These are phyloP conservation scores for Sminthurinus aureus DNA, from an alignment of 2,888 invertebrate genomes.

Conservation along the genomic window DNA sequence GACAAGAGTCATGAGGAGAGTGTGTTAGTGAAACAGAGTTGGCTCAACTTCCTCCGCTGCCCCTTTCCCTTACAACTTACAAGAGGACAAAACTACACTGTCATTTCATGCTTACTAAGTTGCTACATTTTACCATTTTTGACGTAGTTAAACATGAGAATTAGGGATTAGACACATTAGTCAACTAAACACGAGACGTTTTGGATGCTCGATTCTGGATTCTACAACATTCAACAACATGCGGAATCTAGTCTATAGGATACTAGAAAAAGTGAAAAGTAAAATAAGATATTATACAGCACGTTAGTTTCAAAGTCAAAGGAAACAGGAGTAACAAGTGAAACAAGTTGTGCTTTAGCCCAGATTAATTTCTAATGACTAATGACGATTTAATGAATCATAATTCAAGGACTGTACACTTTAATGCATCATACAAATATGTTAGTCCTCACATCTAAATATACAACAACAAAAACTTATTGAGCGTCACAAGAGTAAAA, in stretches of 20 bases:
- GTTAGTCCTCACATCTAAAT: too few species aligned
- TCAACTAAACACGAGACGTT: background rate
- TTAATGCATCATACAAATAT: background rate
- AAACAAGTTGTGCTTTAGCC: too few species aligned
- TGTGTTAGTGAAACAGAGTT: too few species aligned
- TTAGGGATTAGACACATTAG: background rate
- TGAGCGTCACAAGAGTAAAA: background rate
- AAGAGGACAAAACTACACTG: background rate
- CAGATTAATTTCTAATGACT: background rate
- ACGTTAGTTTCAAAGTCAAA: too few species aligned
- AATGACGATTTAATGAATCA: background rate
- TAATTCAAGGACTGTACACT: background rate
- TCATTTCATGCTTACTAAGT: conserved; percentile 12
- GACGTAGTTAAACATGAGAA: background rate
- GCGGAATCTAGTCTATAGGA: too few species aligned
- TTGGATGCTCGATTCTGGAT: background rate
- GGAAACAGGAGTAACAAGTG: too few species aligned
- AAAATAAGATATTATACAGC: too few species aligned
- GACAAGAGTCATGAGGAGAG: too few species aligned
- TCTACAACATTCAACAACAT: background rate
- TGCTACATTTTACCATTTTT: background rate
- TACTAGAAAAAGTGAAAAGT: too few species aligned
- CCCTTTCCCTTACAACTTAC: background rate
- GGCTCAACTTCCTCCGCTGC: background rate
- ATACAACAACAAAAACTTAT: background rate